Percentiles rank a stretch among this genome's conserved stretches.
phyloP scores from a whole-genome alignment of 1,140 invertebrate genomes.

The Uloborus diversus region DNA sequence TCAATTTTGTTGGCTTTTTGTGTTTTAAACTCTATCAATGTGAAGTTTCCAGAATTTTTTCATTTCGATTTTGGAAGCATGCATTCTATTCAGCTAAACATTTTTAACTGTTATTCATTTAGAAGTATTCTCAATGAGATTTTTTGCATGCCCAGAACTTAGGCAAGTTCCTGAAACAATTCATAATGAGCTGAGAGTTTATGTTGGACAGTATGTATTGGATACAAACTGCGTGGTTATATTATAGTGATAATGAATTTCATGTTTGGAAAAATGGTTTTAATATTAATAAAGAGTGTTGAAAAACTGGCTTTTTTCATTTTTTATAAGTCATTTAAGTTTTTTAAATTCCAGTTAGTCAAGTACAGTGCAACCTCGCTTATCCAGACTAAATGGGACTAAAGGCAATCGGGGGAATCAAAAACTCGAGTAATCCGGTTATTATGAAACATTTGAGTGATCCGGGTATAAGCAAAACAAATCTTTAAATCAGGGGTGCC shows the following conservation, averaged over 20 bases:
- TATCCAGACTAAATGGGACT: too few relatives aligned
- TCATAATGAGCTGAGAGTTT: conserved; percentile 35
- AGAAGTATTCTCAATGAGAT: conserved; percentile 56
- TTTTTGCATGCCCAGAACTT: conserved; percentile 47
- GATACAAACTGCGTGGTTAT: conserved; percentile 50
- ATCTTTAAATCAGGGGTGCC: too few relatives aligned
- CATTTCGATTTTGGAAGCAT: conserved; percentile 20
- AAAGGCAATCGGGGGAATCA: too few relatives aligned
- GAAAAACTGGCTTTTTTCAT: conserved; percentile 25
- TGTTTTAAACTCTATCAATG: conserved; percentile 48
- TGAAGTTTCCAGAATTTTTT: conserved; percentile 41
- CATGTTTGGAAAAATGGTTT: conserved; percentile 35
- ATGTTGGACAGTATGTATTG: conserved; percentile 54
- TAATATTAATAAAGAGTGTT: conserved; percentile 52
- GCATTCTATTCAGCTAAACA: conserved; percentile 43
- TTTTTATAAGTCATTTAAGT: too few relatives aligned
- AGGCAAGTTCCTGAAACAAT: conserved; percentile 45
- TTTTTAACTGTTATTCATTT: conserved; percentile 53
- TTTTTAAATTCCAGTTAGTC: too few relatives aligned
- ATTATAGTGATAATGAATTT: conserved; percentile 46
- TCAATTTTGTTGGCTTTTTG: conserved; percentile 33
- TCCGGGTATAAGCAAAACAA: too few relatives aligned
- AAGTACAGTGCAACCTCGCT: too few relatives aligned
- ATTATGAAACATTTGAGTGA: too few relatives aligned
- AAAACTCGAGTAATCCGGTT: too few relatives aligned